These are phyloP conservation scores for Chydorus sphaericus DNA, from an alignment of 2,888 invertebrate genomes.

Conservation along the genomic window DNA sequence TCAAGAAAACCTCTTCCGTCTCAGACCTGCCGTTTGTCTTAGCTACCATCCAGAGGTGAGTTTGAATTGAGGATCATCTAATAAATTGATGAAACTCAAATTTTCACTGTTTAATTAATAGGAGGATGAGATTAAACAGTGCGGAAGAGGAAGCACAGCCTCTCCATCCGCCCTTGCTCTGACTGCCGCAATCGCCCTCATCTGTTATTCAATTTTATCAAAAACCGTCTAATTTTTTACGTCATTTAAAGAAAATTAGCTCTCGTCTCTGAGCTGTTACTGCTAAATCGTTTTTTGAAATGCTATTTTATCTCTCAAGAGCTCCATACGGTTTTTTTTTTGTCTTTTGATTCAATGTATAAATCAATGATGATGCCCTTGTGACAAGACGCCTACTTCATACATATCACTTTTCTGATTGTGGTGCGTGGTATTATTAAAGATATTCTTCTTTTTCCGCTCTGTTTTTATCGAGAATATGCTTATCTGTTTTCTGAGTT, in stretches of 20 bases:
- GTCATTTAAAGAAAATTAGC: too few species aligned
- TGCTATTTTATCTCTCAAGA: too few species aligned
- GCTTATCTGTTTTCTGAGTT: too few species aligned
- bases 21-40: slow-evolving; percentile 56
- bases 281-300: too few species aligned
- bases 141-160: slow-evolving; percentile 22
- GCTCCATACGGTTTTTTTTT: neutral
- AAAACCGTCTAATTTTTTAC: neutral
- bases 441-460: too few species aligned
- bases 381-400: slow-evolving; percentile 1
- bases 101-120: slow-evolving; percentile 13
- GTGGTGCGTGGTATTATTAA: too few species aligned
- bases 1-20: slow-evolving; percentile 51
- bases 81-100: neutral
- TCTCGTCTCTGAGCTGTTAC: neutral
- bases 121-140: slow-evolving; percentile 36
- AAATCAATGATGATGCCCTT: neutral
- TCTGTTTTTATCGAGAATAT: too few species aligned
- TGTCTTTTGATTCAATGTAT: neutral
- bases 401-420: neutral
- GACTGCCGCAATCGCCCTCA: neutral
- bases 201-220: neutral
- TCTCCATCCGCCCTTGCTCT: neutral
- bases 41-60: slow-evolving; percentile 67
- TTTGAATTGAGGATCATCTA: neutral